Percentiles rank a stretch among this genome's conserved stretches.
These are phyloP conservation scores for Agapornis roseicollis DNA, from an alignment of 2,113 vertebrate species.

Conservation along the genomic window DNA sequence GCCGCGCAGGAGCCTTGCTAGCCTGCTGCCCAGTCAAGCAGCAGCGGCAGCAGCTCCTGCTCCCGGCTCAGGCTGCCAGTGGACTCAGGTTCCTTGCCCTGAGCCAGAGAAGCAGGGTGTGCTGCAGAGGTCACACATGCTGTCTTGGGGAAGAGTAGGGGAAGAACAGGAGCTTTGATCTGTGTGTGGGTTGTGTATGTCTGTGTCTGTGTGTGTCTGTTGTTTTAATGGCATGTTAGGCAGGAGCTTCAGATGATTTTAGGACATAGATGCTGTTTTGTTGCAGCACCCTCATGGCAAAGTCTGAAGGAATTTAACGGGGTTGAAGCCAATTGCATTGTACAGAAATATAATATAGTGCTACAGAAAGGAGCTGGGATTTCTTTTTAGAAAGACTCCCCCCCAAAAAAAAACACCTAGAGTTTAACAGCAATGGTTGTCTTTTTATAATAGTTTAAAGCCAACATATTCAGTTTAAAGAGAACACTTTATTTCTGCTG, in stretches of 20 bases:
- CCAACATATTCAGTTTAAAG: background rate
- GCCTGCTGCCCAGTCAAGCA: background rate
- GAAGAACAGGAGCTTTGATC: background rate
- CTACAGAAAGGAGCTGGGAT: background rate
- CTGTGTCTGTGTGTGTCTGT: background rate
- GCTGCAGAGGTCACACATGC: background rate
- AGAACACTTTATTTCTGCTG: background rate
- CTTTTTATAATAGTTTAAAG: background rate
- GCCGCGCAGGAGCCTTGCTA: rapidly evolving
- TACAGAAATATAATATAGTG: background rate
- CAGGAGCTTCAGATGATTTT: background rate
- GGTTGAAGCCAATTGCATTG: background rate
- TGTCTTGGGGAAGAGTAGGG: background rate
- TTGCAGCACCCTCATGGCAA: background rate
- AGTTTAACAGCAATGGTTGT: background rate
- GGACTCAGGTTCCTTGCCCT: conserved; percentile 51
- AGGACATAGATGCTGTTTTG: rapidly evolving
- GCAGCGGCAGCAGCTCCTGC: background rate
- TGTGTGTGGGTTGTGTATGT: rapidly evolving
- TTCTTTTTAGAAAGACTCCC: background rate
- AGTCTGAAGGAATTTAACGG: background rate
- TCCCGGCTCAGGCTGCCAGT: background rate
- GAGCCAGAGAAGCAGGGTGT: background rate
- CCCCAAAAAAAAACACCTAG: too few relatives aligned
- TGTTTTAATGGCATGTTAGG: background rate